Evolutionary conservation across 2,888 invertebrate genomes (phyloP), one percentile per base, ranked within the genome.

Genomic region (Alentia gelatinosa): DNA sequence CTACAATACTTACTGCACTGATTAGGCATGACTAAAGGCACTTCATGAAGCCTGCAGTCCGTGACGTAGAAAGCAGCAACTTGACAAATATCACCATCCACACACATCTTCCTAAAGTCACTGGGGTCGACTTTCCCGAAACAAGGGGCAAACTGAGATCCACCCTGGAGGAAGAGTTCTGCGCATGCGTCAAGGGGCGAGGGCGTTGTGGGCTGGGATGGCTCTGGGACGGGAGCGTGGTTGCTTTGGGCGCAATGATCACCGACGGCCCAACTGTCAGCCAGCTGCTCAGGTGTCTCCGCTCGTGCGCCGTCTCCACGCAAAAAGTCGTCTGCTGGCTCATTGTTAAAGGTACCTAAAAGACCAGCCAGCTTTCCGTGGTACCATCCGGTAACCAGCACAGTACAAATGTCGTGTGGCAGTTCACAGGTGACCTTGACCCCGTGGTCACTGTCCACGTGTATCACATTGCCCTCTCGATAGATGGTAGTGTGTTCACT

Each of bases 311-410:
- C 74, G 39, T 56, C 63, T 39, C 83, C 97, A 0, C 97, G 97
- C 40, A 97, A 97, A 83, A 97, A 97, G 95, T 99, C 99, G 95
- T 98, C 98, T 94, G 97, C 97, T 12, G 97, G 97, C 94, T 99
- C 99, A 96, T 98, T 98, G 96, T 98, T 98, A 97, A 98, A 98
- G 0, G 98, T 98, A 26, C 99, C 99, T 90, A 98, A 97, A 0
- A 99, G 96, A 0, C 99, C 99, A 0, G 98, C 98, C 0, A 98
- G 97, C 94, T 97, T 98, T 0, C 98, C 98, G 96, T 97, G 98
- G 96, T 98, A 98, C 98, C 98, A 98, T 5, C 98, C 98, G 93
- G 97, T 97, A 0, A 98, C 97, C 93, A 97, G 97, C 5, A 98
- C 94, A 93, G 97, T 97, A 95, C 98, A 98, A 39, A 97, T 97